Base-by-base conservation (phyloP, 2,888 invertebrate species). In the Aspidapion aeneum region DNA sequence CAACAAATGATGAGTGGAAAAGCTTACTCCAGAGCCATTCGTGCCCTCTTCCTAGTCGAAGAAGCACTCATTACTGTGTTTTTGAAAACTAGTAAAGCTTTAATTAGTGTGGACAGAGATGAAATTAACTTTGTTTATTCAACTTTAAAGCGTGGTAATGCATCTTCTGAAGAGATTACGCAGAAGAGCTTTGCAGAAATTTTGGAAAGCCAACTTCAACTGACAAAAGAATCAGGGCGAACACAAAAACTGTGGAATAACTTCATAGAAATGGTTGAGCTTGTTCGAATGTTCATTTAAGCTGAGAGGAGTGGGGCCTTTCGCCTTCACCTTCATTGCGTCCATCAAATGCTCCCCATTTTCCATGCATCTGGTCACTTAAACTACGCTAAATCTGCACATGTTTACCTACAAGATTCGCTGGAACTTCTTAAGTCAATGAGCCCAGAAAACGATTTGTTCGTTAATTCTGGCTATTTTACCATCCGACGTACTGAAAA, bases 1-100 rank as follows among this genome's bases (percentile, higher is more conserved):
- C 73, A 72, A 1, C 73, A 74, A 70, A 71, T 73, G 63, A 56
- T 77, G 12, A 58, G 65, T 51, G 75, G 76, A 2, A 72, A 75
- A 62, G 73, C 74, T 55, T 64, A 58, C 22, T 61, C 61, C n/a
- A 51, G 64, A 21, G 61, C 58, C n/a, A 18, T 64, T 17, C 64
- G 64, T 58, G 64, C 61, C 18, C 61, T 56, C 18, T 57, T 57
- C 48, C 35, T 57, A 1, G 48, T 48, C 7, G 19, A 58, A 19
- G 19, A 50, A 18, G 58, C 50, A 48, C 18, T 58, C 2, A 50
- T 51, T 18, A n/a, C n/a, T n/a, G n/a, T n/a, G n/a, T n/a, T n/a
- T n/a, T n/a, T n/a, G n/a, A n/a, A n/a, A n/a, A n/a, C n/a, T n/a
- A n/a, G n/a, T n/a, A n/a, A n/a, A n/a, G n/a, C n/a, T n/a, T n/a